A percentile compares a stretch with the other conserved stretches of the same genome.
These are phyloP conservation scores for Notocelia uddmanniana DNA, from an alignment of 2,888 invertebrate genomes.

Conservation along the genomic window DNA sequence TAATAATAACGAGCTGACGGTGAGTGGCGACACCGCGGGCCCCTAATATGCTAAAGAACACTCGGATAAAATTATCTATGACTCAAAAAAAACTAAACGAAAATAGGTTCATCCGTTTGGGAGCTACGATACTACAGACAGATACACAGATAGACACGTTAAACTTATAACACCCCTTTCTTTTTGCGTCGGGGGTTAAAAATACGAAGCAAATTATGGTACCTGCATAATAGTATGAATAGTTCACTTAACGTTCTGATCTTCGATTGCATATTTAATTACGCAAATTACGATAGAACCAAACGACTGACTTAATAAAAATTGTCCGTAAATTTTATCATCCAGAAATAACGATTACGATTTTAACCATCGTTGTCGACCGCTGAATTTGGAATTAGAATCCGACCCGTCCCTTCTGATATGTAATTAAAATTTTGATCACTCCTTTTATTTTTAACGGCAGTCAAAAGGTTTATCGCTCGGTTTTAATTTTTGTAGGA, in stretches of 20 bases:
- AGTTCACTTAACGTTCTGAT: neutral
- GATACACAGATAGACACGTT: no score
- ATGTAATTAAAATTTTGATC: conserved; percentile 32
- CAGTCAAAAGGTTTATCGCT: conserved; percentile 23
- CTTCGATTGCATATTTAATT: conserved; percentile 16
- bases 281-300: conserved; percentile 7
- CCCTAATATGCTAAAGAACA: no score
- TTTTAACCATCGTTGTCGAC: conserved; percentile 25
- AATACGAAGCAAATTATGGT: no score
- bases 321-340: conserved; percentile 30
- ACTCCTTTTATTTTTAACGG: conserved; percentile 16
- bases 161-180: no score
- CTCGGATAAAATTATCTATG: no score
- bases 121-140: no score
- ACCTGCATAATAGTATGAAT: no score
- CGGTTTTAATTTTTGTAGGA: conserved; percentile 7
- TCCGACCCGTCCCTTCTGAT: conserved; percentile 8
- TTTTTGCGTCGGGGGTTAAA: no score
- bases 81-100: no score
- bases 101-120: no score
- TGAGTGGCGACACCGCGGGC: no score
- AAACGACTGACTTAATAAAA: conserved; percentile 13
- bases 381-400: conserved; percentile 3
- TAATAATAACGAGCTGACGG: no score
- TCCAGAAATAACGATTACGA: conserved; percentile 21